These are phyloP conservation scores for Pherbina coryleti DNA, from an alignment of 2,888 invertebrate genomes.

Conservation along the genomic window DNA sequence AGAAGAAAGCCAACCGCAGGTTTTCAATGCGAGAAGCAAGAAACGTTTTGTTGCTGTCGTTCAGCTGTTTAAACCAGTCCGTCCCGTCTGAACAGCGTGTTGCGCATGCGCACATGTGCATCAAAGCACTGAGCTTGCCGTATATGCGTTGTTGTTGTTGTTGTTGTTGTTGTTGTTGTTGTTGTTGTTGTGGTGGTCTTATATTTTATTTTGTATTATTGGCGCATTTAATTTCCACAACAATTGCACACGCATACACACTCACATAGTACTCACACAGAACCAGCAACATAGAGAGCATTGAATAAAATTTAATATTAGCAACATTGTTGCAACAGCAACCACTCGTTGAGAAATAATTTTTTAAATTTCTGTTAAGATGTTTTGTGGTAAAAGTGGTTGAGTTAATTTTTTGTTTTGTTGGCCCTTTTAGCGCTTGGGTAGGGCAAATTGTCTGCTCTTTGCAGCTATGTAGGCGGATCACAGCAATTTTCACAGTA, in stretches of 20 bases:
- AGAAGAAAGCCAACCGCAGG: too few species aligned
- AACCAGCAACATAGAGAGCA: neutral
- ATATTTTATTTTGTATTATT: neutral
- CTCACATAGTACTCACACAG: neutral
- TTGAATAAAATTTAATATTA: neutral
- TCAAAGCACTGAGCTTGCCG: neutral
- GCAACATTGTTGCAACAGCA: neutral
- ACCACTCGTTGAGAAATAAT: too few species aligned
- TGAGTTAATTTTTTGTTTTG: too few species aligned
- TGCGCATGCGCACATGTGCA: neutral
- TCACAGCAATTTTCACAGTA: too few species aligned
- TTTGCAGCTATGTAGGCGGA: too few species aligned
- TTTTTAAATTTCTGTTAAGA: too few species aligned
- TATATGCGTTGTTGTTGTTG: neutral
- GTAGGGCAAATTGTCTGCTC: too few species aligned
- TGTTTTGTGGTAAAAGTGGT: too few species aligned
- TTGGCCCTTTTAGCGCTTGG: too few species aligned
- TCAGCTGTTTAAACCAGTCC: neutral
- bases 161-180: neutral
- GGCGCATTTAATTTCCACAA: neutral
- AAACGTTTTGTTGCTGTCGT: neutral
- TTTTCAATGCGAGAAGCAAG: neutral
- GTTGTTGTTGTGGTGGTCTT: neutral
- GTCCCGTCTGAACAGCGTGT: neutral
- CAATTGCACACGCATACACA: neutral